Evolutionary conservation across 1,140 invertebrate genomes (phyloP), one percentile per base, ranked within the genome.

Genomic region (Magallana ariakensis): DNA sequence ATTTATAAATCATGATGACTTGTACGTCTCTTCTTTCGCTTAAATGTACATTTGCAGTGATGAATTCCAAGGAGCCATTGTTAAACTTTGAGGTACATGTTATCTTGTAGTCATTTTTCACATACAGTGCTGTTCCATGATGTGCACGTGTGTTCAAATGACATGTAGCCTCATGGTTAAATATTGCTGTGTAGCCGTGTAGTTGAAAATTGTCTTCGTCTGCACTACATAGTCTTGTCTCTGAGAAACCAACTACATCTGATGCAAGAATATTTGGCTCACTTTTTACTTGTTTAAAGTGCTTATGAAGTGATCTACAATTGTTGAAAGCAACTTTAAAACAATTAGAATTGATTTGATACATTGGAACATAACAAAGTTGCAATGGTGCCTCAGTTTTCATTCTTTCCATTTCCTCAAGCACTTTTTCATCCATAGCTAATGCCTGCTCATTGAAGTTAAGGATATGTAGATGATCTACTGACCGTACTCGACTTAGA

Each of bases 171-270:
- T 60, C 58, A 60, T 60, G 58, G 19, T 60, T 60, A 60, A 60
- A 60, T 19, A 60, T n/a, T n/a, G 3, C 19, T 19, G 19, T n/a
- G 58, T 60, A 60, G 15, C 58, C 58, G 16, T 60, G 15, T 60
- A 60, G 16, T 19, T n/a, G 15, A n/a, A 60, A 60, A 60, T 60
- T 60, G 15, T 60, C 11, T 80, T 80, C 70, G 57, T 87, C 85
- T 26, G 26, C 19, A 22, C 55, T 19, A 19, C 16, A 26, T 54
- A 87, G 54, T 83, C 85, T 87, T 22, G 85, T 75, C 70, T 87
- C 85, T 75, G 62, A 55, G 57, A 86, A 75, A 58, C 85, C 85
- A 70, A 86, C 53, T 9, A 87, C 81, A 83, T 83, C 81, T 11
- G 81, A 53, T 53, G 81, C 81, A n/a, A 83, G 15, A 53, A 83